Base-by-base conservation (phyloP, 2,888 invertebrate species). In the Diarsia rubi region DNA sequence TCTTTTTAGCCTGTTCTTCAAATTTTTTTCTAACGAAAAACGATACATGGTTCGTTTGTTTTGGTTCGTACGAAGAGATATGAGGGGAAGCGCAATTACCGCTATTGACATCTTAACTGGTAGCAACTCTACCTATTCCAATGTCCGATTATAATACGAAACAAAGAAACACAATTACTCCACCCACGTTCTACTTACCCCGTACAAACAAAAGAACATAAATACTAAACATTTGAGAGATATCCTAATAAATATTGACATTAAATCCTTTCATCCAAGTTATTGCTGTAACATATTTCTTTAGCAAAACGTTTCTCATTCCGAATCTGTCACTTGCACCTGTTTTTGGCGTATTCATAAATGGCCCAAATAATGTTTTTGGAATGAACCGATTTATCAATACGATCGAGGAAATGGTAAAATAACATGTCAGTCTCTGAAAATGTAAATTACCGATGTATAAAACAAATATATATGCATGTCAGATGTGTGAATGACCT, bases 201-300 rank as follows among this genome's bases (percentile, higher is more conserved):
- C 67, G 5, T 31, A 27, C n/a, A 3, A 57, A 76, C 57, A 77
- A 75, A 77, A 31, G 24, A 57, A 68, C 31, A 47, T 44, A 31
- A 57, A 77, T 16, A 42, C 16, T 2, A n/a, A 73, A 12, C 31
- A 42, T 57, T 57, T 21, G 19, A 59, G 44, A 47, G 24, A 24
- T 44, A 44, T 69, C 6, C 21, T 11, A 69, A 77, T 71, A 79
- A 77, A 59, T 79, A 77, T 79, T 57, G 79, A 77, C 47, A 71
- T 21, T 47, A 16, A 54, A 31, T 63, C 16, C 42, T n/a, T 44
- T 47, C 21, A n/a, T 63, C 19, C 12, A 14, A 64, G 73, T 79
- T 73, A 37, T 79, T 64, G 21, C 1, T 52, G 0, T 64, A 73
- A 73, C 57, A 79, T 70, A 45, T 69, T 52, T 69, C 27, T n/a